Evolutionary conservation across 2,113 vertebrate species (phyloP).

Genomic region (Psammodynastes pulverulentus): DNA sequence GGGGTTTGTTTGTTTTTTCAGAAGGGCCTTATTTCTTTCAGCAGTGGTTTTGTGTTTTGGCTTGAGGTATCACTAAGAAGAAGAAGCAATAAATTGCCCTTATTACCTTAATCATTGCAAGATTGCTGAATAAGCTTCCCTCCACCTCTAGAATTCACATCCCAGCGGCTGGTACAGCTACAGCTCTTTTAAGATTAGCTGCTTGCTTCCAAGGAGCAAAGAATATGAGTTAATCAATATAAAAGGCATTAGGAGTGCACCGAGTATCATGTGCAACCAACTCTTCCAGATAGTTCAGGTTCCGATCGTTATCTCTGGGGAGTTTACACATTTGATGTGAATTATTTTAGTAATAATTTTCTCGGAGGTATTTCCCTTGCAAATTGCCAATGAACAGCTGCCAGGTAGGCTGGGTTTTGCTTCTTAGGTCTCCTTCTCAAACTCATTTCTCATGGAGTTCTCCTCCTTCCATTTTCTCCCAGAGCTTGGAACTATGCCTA

Average conservation of each 20-base stretch:
- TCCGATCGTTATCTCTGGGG: slow-evolving; percentile 16
- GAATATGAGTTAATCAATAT: slow-evolving; percentile 42
- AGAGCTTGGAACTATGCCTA: slow-evolving; percentile 26
- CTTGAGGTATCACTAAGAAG: slow-evolving; percentile 37
- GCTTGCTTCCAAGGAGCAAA: slow-evolving; percentile 34
- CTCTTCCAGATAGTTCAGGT: slow-evolving; percentile 19
- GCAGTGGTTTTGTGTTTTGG: slow-evolving; percentile 33
- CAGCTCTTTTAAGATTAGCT: slow-evolving; percentile 48
- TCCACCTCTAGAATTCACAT: slow-evolving; percentile 51
- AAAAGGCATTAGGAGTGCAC: slow-evolving; percentile 27
- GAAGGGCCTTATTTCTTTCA: slow-evolving; percentile 34
- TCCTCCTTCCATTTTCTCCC: slow-evolving; percentile 16
- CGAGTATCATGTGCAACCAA: slow-evolving; percentile 3
- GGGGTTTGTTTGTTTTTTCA: neutral
- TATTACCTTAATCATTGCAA: slow-evolving; percentile 50
- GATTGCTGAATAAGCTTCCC: slow-evolving; percentile 48
- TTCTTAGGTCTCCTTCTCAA: slow-evolving; percentile 8
- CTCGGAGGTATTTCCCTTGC: slow-evolving; percentile 39
- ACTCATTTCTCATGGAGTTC: slow-evolving; percentile 21
- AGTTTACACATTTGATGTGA: slow-evolving; percentile 29
- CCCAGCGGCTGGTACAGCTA: slow-evolving; percentile 47
- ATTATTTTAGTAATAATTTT: slow-evolving; percentile 39
- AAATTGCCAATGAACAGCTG: slow-evolving; percentile 32
- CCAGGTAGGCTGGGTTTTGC: neutral
- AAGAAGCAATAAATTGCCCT: slow-evolving; percentile 52